Conservation (phyloP, 2,888 invertebrate species). For the Arctia plantaginis region DNA sequence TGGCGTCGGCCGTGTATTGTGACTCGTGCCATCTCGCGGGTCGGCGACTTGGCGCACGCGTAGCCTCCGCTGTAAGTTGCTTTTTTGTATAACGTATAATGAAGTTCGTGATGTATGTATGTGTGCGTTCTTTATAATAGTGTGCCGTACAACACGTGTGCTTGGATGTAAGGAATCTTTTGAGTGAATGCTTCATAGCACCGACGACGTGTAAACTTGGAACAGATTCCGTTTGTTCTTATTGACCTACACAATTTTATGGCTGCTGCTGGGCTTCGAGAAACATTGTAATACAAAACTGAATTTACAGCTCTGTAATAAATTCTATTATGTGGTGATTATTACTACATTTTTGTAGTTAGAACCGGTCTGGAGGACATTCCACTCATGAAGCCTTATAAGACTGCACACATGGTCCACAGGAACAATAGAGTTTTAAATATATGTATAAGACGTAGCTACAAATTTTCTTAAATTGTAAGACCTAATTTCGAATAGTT, state of each 20-base stretch:
- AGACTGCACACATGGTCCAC: not conserved
- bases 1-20: slow-evolving; percentile 45
- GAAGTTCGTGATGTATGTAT: slow-evolving; percentile 63
- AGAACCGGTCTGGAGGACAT: not conserved
- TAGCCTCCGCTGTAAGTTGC: slow-evolving; percentile 78
- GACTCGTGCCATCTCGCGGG: slow-evolving; percentile 83
- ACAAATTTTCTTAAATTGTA: not conserved
- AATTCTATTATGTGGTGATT: slow-evolving; percentile 1
- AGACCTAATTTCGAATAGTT: not conserved
- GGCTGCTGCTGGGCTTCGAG: slow-evolving; percentile 30
- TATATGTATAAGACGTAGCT: not conserved
- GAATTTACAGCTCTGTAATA: not conserved
- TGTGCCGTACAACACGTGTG: slow-evolving; percentile 63
- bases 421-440: not conserved
- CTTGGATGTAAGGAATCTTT: slow-evolving; percentile 49
- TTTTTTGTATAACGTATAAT: slow-evolving; percentile 81
- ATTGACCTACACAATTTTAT: slow-evolving; percentile 38
- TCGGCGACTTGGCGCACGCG: slow-evolving; percentile 80
- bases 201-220: slow-evolving; percentile 41
- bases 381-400: not conserved
- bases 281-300: slow-evolving; percentile 6
- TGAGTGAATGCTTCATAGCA: slow-evolving; percentile 44
- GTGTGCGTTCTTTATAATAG: slow-evolving; percentile 64
- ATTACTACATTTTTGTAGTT: slow-evolving; percentile 4
- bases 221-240: slow-evolving; percentile 58